A percentile compares a stretch with the other conserved stretches of the same genome.
Conservation (phyloP, 2,888 invertebrate species). For the Himalopsyche japonica region DNA sequence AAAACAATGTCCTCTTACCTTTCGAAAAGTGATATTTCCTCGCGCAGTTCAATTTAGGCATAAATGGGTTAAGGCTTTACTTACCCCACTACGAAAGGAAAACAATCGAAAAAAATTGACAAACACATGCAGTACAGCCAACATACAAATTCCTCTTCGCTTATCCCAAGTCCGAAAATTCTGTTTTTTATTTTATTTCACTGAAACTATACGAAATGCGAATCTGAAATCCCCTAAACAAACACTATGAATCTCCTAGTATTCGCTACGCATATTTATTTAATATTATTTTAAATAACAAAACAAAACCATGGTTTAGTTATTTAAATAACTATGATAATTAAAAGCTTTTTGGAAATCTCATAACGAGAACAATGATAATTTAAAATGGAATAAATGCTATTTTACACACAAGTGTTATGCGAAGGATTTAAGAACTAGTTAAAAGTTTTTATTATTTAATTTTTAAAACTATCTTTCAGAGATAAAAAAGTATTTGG, state of each 20-base stretch:
- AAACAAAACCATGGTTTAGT: no score
- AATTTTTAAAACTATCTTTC: no score
- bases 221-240: neutral
- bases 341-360: no score
- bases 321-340: no score
- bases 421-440: no score
- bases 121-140: conserved; percentile 14
- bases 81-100: conserved; percentile 28
- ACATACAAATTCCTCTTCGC: neutral
- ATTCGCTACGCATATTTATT: neutral
- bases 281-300: neutral
- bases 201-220: neutral
- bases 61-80: neutral
- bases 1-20: neutral
- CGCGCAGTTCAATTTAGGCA: neutral
- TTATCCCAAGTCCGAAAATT: neutral
- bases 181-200: neutral
- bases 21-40: neutral
- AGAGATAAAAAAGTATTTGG: no score
- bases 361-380: no score
- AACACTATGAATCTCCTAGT: neutral
- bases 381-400: no score
- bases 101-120: conserved; percentile 34
- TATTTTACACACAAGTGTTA: no score
- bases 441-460: no score